Conservation (phyloP, 2,797 vertebrate genomes). For the Hyperoplus lanceolatus region DNA sequence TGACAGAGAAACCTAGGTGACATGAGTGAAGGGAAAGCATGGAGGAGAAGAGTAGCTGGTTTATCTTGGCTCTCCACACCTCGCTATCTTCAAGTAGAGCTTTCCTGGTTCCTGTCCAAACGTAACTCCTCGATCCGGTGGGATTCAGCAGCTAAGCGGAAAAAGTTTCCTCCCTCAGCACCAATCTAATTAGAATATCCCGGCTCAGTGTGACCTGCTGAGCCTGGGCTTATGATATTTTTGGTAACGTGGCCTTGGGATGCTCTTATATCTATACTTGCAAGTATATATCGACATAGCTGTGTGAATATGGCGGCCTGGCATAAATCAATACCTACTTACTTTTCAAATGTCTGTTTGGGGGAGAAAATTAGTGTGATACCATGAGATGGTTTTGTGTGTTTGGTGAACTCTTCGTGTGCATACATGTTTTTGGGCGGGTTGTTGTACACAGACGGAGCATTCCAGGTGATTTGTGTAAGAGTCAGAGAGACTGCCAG, state of each 20-base stretch:
- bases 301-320: constrained; percentile 18
- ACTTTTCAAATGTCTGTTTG: not conserved
- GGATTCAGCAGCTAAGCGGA: constrained; percentile 31
- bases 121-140: constrained; percentile 24
- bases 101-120: constrained; percentile 45
- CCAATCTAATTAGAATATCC: constrained; percentile 28
- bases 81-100: constrained; percentile 22
- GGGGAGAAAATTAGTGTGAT: not conserved
- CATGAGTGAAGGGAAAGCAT: constrained; percentile 16
- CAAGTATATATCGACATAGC: constrained; percentile 20
- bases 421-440: constrained; percentile 15
- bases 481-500: constrained; percentile 4
- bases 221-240: constrained; percentile 2
- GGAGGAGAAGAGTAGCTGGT: constrained; percentile 23
- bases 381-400: not conserved
- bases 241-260: constrained; percentile 6
- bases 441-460: constrained; percentile 4
- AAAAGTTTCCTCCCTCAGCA: constrained; percentile 9
- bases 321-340: not conserved
- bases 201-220: constrained; percentile 12
- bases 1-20: constrained; percentile 29
- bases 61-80: constrained; percentile 49
- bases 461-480: constrained; percentile 25
- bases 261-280: constrained; percentile 31
- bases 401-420: constrained; percentile 22